Evolutionary conservation across 2,113 vertebrate genomes (phyloP).

Genomic region (Rallus limicola): DNA sequence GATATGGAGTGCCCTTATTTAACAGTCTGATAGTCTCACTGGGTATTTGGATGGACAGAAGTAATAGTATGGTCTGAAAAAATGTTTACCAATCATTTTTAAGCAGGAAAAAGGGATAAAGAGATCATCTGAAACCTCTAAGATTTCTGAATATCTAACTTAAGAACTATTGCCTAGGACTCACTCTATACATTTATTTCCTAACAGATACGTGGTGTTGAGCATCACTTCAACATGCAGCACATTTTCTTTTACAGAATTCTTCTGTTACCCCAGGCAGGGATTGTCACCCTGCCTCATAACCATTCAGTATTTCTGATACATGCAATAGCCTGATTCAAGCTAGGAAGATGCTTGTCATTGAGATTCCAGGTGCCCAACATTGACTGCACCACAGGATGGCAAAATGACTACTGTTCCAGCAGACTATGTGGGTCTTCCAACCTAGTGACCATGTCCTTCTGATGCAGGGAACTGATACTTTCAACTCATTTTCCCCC

Average conservation of each 20-base stretch:
- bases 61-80: neutral
- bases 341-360: neutral
- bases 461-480: neutral
- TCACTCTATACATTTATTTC: neutral
- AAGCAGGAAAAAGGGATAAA: neutral
- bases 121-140: neutral
- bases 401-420: neutral
- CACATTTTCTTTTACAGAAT: neutral
- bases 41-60: neutral
- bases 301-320: neutral
- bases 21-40: neutral
- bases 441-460: neutral
- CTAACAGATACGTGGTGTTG: neutral
- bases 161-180: neutral
- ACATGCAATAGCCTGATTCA: neutral
- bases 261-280: neutral
- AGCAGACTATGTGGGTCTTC: neutral
- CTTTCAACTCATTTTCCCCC: neutral
- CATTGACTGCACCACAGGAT: neutral
- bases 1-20: neutral
- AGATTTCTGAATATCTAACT: neutral
- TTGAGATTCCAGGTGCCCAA: neutral
- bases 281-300: fast-evolving
- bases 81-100: neutral
- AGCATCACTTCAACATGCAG: neutral